Base-by-base conservation (phyloP, 1,140 invertebrate genomes). In the Oryctes rhinoceros region DNA sequence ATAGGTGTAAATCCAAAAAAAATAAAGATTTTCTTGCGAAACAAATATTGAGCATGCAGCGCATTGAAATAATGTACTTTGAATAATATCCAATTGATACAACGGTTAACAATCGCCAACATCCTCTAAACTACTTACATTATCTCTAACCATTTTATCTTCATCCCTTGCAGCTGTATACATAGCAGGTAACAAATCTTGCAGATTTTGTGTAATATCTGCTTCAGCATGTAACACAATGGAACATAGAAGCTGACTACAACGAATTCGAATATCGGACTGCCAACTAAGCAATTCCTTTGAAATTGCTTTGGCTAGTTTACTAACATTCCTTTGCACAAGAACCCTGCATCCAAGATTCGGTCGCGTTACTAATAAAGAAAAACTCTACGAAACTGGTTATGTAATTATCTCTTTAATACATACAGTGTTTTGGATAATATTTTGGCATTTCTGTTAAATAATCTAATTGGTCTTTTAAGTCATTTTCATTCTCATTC, bases 331-430 rank as follows among this genome's bases (percentile, higher is more conserved):
- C 82, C 93, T 90, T 82, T 93, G 91, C 4, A 94, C 91, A 81
- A 96, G 87, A 3, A 89, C 89, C 4, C 95, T 89, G 85, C 95
- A 96, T 13, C 95, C 95, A 15, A 96, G 87, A 83, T 93, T 94
- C 11, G 94, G 94, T 53, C 94, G 89, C 76, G 86, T 84, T 79
- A 91, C 92, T 93, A 82, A 67, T 10, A 44, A 85, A 80, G 82
- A 37, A 11, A 67, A 79, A 7, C 75, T 76, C 48, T 44, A 44
- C 39, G 24, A 37, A 37, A 44, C 24, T n/a, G 79, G 49, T 7
- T n/a, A 81, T 78, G 78, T 24, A 67, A 71, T 39, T 9, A 71
- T 67, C 24, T 65, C 77, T 79, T 37, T 39, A 75, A 79, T 53
- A 53, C 13, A 86, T 88, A 90, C 93, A 88, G 79, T 89, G 86